Evolutionary conservation across 2,797 vertebrate genomes (phyloP).

Genomic region (Centroberyx gerrardi): DNA sequence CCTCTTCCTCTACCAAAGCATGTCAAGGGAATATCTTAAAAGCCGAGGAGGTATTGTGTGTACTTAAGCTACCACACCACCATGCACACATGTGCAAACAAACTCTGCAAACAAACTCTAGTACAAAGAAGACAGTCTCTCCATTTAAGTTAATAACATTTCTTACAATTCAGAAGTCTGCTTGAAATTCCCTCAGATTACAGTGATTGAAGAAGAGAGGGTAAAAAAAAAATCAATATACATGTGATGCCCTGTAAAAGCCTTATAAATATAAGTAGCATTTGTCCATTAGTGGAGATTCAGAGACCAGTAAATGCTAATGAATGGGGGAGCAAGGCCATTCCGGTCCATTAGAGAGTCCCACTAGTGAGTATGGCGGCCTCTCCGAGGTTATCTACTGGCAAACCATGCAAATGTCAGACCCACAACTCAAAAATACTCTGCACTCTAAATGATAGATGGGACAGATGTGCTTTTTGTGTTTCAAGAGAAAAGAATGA

Average conservation of each 20-base stretch:
- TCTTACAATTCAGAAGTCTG: constrained; percentile 67
- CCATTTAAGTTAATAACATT: constrained; percentile 70
- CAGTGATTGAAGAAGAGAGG: constrained; percentile 73
- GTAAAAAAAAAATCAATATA: constrained; percentile 84
- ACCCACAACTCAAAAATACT: constrained; percentile 83
- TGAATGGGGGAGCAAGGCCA: constrained; percentile 85
- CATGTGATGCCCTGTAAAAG: constrained; percentile 88
- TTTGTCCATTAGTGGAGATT: constrained; percentile 88
- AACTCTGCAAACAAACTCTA: not conserved
- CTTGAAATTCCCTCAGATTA: constrained; percentile 78
- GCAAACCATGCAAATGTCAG: constrained; percentile 74
- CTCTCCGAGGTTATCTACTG: constrained; percentile 84
- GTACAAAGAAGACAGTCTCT: constrained; percentile 44
- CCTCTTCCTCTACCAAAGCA: constrained; percentile 30
- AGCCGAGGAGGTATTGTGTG: constrained; percentile 36
- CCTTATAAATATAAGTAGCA: constrained; percentile 89
- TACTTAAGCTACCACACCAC: constrained; percentile 36
- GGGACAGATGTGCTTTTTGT: constrained; percentile 79
- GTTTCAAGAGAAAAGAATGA: constrained; percentile 70
- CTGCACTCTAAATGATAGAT: constrained; percentile 80
- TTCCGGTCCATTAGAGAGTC: constrained; percentile 89
- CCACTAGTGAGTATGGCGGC: constrained; percentile 76
- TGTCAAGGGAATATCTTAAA: constrained; percentile 63
- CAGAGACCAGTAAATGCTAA: constrained; percentile 88
- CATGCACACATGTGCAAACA: constrained; percentile 13